phyloP scores from a whole-genome alignment of 2,113 vertebrate genomes.

The Phodopus roborovskii region DNA sequence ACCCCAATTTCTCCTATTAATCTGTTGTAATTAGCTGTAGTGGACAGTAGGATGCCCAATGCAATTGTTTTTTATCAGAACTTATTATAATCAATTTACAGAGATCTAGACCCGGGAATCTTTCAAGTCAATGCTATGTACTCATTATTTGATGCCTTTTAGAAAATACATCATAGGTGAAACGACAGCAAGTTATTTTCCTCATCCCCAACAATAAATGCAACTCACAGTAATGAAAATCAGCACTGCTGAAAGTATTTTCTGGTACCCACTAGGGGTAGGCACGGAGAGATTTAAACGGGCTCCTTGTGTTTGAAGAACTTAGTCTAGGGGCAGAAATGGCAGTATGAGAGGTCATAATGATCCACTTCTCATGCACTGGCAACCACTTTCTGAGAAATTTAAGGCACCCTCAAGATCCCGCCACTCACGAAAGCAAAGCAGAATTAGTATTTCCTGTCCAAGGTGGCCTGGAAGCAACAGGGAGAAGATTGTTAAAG shows the following conservation, averaged over 20 bases:
- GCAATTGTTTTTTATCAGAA: neutral
- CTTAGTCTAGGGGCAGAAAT: neutral
- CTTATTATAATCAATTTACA: neutral
- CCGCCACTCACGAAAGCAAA: neutral
- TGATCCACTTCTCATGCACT: neutral
- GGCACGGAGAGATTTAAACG: neutral
- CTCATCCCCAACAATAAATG: neutral
- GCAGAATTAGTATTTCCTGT: too few species aligned
- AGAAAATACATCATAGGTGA: neutral
- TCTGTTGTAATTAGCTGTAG: neutral
- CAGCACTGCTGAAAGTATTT: neutral
- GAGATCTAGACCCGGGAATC: neutral
- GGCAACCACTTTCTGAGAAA: neutral
- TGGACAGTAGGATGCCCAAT: neutral
- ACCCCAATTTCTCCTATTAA: neutral
- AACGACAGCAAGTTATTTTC: neutral
- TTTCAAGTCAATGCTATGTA: neutral
- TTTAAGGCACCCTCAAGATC: neutral
- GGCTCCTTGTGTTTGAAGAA: neutral
- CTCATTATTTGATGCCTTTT: neutral
- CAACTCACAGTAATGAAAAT: neutral
- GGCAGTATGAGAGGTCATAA: neutral
- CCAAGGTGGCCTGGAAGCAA: neutral
- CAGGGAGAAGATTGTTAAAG: too few species aligned
- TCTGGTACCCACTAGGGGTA: neutral